These are phyloP conservation scores for Oncorhynchus tshawytscha DNA, from an alignment of 2,113 vertebrate genomes.

Conservation along the genomic window DNA sequence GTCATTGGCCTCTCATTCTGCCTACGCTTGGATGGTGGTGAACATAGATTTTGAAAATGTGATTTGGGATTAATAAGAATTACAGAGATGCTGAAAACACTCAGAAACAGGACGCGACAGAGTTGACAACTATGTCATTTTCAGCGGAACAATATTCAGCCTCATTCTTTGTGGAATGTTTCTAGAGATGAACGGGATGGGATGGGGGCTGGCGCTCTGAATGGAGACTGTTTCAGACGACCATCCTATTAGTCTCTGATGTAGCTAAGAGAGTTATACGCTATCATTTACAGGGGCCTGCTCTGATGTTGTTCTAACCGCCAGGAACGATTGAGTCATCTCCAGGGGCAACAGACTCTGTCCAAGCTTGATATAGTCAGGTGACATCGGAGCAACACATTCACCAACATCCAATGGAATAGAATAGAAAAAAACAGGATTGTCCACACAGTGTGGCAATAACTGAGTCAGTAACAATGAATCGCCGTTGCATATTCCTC, in stretches of 20 bases:
- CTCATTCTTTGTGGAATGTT: not conserved
- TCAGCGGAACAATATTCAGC: not conserved
- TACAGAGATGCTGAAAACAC: too few relatives aligned
- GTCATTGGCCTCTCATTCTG: too few relatives aligned
- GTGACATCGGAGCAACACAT: too few relatives aligned
- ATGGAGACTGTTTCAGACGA: too few relatives aligned
- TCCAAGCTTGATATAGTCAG: not conserved
- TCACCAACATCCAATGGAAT: not conserved
- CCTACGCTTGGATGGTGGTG: too few relatives aligned
- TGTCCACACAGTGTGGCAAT: not conserved
- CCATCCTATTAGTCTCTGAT: not conserved
- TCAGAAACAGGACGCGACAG: not conserved
- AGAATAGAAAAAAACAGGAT: not conserved
- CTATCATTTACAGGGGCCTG: not conserved
- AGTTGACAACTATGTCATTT: not conserved
- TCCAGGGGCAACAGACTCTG: not conserved
- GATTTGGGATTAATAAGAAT: not conserved
- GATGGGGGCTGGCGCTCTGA: not conserved
- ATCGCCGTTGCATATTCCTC: not conserved
- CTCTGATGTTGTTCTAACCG: conserved; percentile 4
- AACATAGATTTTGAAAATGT: too few relatives aligned
- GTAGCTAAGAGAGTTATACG: not conserved
- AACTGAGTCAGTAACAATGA: not conserved
- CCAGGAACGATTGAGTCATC: not conserved
- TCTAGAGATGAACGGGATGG: not conserved